Base-by-base conservation (phyloP, 2,888 invertebrate genomes). In the Clepsis dumicolana region DNA sequence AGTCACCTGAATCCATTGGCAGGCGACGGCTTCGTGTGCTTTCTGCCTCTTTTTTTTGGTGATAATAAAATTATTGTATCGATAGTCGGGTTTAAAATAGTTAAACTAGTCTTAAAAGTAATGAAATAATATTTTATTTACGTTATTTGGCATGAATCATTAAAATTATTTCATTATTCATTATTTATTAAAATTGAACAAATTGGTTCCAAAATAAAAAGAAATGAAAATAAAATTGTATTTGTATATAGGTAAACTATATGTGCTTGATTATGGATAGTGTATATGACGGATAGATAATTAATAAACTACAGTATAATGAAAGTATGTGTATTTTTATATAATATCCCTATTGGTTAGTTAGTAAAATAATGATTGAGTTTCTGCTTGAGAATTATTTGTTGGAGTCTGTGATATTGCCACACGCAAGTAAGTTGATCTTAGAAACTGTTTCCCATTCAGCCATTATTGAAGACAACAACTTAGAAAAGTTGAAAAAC, bases 261-360 rank as follows among this genome's bases (percentile, higher is more conserved):
- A 61, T 56, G 32, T 52, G 56, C 50, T 44, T 67, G 53, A 61
- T 62, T n/a, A 57, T 56, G 53, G n/a, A n/a, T 65, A 35, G 57
- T 10, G 38, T 16, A 24, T 63, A 64, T 67, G 63, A 67, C 63
- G 38, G 35, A 56, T 41, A 57, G 53, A 63, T 63, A 25, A 64
- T 68, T 52, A 48, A 44, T 57, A 27, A 56, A 62, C 27, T 48
- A 52, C 50, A 66, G 61, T 64, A 56, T 53, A 57, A n/a, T 25
- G 64, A 64, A 57, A 62, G 44, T 64, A 64, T 64, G 64, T 64
- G 41, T 68, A 64, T 64, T 68, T 63, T 68, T 67, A 63, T 63
- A 57, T 57, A 52, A 18, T 14, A 16, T 41, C 16, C 41, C 61
- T 53, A 41, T 65, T 63, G 44, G 38, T 62, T 38, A 67, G 62